Conservation (phyloP, 2,113 vertebrate genomes). For the Periophthalmodon schlosseri region DNA sequence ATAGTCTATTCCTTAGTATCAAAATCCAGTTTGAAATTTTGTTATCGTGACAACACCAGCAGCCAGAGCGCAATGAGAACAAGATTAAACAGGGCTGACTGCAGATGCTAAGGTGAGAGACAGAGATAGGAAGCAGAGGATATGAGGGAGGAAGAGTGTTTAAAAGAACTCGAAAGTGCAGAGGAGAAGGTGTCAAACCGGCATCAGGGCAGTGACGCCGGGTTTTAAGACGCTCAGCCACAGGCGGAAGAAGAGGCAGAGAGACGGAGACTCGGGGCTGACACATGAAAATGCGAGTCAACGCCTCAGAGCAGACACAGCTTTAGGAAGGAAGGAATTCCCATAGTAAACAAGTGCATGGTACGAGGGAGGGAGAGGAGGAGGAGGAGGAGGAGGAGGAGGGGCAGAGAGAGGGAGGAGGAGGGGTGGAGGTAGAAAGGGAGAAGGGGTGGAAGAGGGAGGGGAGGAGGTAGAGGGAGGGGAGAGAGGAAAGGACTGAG, state of each 20-base stretch:
- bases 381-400: background rate
- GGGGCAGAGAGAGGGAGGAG: too few species aligned
- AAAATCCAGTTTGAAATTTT: too few species aligned
- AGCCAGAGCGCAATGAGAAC: slow-evolving; percentile 11
- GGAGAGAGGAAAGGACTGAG: too few species aligned
- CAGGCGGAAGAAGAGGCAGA: slow-evolving; percentile 28
- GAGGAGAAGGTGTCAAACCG: slow-evolving; percentile 50
- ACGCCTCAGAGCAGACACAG: slow-evolving; percentile 21
- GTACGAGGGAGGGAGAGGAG: slow-evolving; percentile 10
- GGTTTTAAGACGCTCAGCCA: slow-evolving; percentile 24
- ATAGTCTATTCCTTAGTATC: too few species aligned
- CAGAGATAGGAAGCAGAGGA: slow-evolving; percentile 41
- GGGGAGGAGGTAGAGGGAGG: too few species aligned
- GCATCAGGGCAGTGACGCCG: slow-evolving; percentile 34
- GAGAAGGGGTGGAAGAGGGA: too few species aligned
- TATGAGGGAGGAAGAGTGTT: slow-evolving; percentile 11
- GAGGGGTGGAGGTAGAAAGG: too few species aligned
- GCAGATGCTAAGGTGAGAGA: slow-evolving; percentile 51
- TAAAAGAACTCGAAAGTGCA: slow-evolving; percentile 43
- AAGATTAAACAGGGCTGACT: slow-evolving; percentile 36
- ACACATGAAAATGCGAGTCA: slow-evolving; percentile 28
- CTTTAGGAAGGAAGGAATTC: slow-evolving; percentile 22
- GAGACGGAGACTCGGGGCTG: too few species aligned
- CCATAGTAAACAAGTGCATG: slow-evolving; percentile 18
- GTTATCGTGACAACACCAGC: too few species aligned